Base-by-base conservation (phyloP, 2,113 vertebrate species). In the Plotosus lineatus region DNA sequence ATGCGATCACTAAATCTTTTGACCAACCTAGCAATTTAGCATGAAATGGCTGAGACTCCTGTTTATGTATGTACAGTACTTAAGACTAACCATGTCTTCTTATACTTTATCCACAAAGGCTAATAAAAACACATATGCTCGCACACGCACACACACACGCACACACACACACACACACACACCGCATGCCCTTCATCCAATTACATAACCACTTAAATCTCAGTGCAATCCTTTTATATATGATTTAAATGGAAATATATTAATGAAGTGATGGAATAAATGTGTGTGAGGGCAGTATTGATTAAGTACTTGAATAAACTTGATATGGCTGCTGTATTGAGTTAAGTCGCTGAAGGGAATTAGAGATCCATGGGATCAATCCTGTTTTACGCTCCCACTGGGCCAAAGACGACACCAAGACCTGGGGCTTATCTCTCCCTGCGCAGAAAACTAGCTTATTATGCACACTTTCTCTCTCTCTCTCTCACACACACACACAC, bases 311-410 rank as follows among this genome's bases (percentile, higher is more conserved):
- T 46, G 72, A 80, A 82, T 82, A 82, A 84, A 86, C 80, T 42
- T 80, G 80, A 86, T 82, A 82, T 74, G 72, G 17, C 82, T 72
- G 65, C 78, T 82, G 38, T 79, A 86, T 84, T 82, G 80, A 80
- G 65, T 73, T 79, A 58, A 82, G 82, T 74, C 79, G 71, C 85
- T 75, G 38, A 42, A 73, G 75, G 79, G 79, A 79, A 82, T 83
- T 81, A 74, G 85, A 78, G 82, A 83, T 82, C 79, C 82, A 82
- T 82, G 73, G 73, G 80, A 84, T 84, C 80, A 84, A 84, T 86
- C 83, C 79, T 86, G 80, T 86, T 86, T 84, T 80, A 86, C 73
- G 83, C 83, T 84, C 77, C 83, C 85, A 72, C 61, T 78, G 76
- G 85, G 76, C 71, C 55, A 60, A 53, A 68, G 50, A 80, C 68